phyloP scores from a whole-genome alignment of 2,113 vertebrate genomes.

The Otis tarda region DNA sequence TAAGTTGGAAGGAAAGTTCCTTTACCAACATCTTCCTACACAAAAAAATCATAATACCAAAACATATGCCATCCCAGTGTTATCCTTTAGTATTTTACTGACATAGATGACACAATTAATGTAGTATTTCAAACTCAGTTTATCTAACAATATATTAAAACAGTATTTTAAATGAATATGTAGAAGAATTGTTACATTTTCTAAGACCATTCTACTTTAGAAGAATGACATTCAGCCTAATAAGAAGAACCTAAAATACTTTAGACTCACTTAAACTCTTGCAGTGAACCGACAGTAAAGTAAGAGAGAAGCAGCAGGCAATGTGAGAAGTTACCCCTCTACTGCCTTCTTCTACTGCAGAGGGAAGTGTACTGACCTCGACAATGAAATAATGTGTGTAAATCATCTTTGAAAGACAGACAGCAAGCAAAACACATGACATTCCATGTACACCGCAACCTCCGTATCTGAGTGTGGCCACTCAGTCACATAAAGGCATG shows the following conservation, averaged over 20 bases:
- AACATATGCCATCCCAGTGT: background rate
- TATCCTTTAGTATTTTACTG: background rate
- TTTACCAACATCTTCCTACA: background rate
- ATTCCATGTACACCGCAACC: background rate
- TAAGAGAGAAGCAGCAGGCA: background rate
- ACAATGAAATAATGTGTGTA: background rate
- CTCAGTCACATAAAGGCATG: background rate
- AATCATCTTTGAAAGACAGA: background rate
- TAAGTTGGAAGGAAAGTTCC: background rate
- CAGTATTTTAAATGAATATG: background rate
- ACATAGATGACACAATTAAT: background rate
- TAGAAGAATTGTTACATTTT: background rate
- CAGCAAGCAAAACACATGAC: background rate
- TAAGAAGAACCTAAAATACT: background rate
- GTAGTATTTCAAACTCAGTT: background rate
- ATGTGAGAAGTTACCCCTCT: background rate
- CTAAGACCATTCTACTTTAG: background rate
- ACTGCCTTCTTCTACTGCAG: background rate
- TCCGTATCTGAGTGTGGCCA: accelerated
- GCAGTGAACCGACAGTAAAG: background rate
- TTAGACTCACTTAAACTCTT: background rate
- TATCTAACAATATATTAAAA: background rate
- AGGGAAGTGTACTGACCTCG: background rate
- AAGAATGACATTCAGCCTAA: background rate
- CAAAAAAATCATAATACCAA: background rate